Percentiles rank a stretch among this genome's conserved stretches.
These are phyloP conservation scores for Syngnathoides biaculeatus DNA, from an alignment of 2,113 vertebrate genomes.

Conservation along the genomic window DNA sequence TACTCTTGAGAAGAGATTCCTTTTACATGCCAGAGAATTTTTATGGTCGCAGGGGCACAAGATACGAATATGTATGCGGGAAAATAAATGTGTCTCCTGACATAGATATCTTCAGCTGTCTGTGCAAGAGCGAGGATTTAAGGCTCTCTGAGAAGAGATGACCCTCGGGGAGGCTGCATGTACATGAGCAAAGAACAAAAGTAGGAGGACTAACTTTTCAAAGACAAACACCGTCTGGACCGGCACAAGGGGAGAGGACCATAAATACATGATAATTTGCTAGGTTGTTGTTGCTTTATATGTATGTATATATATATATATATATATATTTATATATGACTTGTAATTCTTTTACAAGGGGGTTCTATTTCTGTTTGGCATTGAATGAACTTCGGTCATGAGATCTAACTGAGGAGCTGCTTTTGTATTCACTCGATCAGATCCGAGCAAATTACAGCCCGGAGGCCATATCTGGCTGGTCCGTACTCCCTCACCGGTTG, in stretches of 20 bases:
- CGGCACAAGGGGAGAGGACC: not conserved
- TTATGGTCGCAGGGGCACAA: constrained; percentile 29
- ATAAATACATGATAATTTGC: not conserved
- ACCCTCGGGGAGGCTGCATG: constrained; percentile 32
- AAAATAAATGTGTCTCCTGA: constrained; percentile 34
- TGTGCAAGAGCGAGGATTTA: constrained; percentile 41
- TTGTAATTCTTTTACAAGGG: not conserved
- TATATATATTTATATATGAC: too few relatives aligned
- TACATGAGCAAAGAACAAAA: constrained; percentile 27
- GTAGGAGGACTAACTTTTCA: constrained; percentile 23
- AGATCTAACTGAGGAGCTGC: too few relatives aligned
- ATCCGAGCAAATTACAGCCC: too few relatives aligned
- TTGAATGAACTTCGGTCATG: too few relatives aligned
- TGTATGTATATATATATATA: too few relatives aligned
- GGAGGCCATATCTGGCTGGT: too few relatives aligned
- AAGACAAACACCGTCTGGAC: constrained; percentile 12
- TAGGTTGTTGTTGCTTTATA: not conserved
- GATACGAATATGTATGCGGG: constrained; percentile 36
- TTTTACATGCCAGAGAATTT: constrained; percentile 27
- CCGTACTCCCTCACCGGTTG: too few relatives aligned
- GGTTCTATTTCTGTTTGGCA: not conserved
- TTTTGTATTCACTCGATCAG: too few relatives aligned
- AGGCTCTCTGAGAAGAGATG: constrained; percentile 27
- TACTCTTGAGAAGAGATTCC: constrained; percentile 34
- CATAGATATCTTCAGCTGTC: constrained; percentile 44